phyloP scores from a whole-genome alignment of 2,888 invertebrate genomes.

The Orthosia cruda region DNA sequence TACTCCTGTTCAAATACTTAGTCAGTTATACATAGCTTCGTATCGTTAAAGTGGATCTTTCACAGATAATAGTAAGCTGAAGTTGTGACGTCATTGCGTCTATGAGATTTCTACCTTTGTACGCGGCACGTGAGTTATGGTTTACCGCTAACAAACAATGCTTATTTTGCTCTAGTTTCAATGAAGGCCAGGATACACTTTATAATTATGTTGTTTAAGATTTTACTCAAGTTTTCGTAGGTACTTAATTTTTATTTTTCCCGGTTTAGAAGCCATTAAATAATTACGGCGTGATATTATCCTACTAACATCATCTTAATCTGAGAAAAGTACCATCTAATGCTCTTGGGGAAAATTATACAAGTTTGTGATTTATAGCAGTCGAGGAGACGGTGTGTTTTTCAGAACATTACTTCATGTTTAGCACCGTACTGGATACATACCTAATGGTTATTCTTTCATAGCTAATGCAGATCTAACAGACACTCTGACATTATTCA shows the following conservation, averaged over 20 bases:
- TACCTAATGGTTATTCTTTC: too few species aligned
- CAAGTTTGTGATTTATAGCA: background rate
- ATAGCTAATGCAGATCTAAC: too few species aligned
- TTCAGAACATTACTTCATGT: background rate
- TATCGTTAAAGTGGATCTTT: conserved; percentile 2
- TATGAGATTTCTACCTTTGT: conserved; percentile 19
- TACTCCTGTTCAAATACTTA: background rate
- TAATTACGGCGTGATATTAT: background rate
- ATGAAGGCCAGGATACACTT: conserved; percentile 2
- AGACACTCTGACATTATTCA: background rate
- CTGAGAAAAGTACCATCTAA: background rate
- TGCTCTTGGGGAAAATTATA: background rate
- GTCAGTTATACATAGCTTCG: background rate
- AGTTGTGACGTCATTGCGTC: conserved; percentile 15
- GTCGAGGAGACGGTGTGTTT: background rate
- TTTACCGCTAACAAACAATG: conserved; percentile 13
- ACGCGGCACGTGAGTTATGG: conserved; percentile 30
- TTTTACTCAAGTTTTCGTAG: background rate
- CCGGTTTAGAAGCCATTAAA: background rate
- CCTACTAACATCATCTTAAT: background rate
- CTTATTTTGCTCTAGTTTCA: conserved; percentile 18
- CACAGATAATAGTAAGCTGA: conserved; percentile 4
- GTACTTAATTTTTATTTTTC: background rate
- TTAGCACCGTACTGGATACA: background rate
- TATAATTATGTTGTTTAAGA: background rate